These are phyloP conservation scores for Acanthurus tractus DNA, from an alignment of 2,797 vertebrate species.

Conservation along the genomic window DNA sequence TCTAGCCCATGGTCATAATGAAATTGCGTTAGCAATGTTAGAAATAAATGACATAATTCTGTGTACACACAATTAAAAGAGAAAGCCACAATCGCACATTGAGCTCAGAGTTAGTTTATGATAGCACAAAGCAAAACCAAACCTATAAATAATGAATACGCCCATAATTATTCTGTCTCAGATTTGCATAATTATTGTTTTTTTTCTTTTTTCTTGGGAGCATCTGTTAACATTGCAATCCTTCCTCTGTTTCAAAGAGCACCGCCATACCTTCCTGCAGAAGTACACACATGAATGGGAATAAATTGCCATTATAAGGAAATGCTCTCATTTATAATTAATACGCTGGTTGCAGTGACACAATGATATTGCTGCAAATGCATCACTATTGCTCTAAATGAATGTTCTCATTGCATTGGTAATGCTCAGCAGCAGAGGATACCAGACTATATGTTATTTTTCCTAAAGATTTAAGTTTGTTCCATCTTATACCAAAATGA, in stretches of 20 bases:
- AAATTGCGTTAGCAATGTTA: constrained; percentile 84
- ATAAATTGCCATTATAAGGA: constrained; percentile 78
- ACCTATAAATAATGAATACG: constrained; percentile 90
- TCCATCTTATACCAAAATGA: background rate
- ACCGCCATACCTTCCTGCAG: constrained; percentile 69
- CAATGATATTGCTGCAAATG: constrained; percentile 73
- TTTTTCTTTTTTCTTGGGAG: constrained; percentile 65
- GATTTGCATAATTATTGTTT: constrained; percentile 90
- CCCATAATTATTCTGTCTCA: constrained; percentile 85
- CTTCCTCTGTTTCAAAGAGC: constrained; percentile 70
- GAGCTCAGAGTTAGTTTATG: constrained; percentile 85
- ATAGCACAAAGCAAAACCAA: constrained; percentile 83
- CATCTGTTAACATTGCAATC: constrained; percentile 83
- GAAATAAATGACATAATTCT: constrained; percentile 87
- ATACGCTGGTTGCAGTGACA: constrained; percentile 72
- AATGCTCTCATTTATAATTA: constrained; percentile 81
- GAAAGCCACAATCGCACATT: constrained; percentile 82
- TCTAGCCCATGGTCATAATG: constrained; percentile 84
- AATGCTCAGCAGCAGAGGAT: constrained; percentile 18
- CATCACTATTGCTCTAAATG: constrained; percentile 70
- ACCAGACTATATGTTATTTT: constrained; percentile 13
- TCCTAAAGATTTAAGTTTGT: constrained; percentile 4
- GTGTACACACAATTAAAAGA: constrained; percentile 87
- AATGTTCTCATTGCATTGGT: constrained; percentile 53
- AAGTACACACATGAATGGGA: constrained; percentile 71